Evolutionary conservation across 2,888 invertebrate species (phyloP).

Genomic region (Actias luna): DNA sequence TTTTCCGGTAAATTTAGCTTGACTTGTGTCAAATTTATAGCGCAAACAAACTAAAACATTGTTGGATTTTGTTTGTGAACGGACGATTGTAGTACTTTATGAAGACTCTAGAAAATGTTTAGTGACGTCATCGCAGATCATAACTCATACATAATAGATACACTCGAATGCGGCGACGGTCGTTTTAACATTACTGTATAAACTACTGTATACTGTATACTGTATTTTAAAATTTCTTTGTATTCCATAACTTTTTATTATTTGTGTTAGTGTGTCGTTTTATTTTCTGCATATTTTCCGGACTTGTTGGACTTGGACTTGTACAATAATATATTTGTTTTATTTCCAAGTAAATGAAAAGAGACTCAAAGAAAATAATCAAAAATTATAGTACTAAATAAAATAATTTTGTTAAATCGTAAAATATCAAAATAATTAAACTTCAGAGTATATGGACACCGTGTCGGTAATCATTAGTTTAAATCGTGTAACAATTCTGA

Average conservation of each 20-base stretch:
- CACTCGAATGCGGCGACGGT: not conserved
- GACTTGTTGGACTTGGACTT: not conserved
- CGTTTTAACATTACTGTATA: not conserved
- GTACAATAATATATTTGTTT: too few relatives aligned
- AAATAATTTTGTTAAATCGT: too few relatives aligned
- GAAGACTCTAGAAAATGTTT: not conserved
- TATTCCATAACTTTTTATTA: not conserved
- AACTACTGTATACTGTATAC: too few relatives aligned
- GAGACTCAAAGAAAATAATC: too few relatives aligned
- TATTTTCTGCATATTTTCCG: not conserved
- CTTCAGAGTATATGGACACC: too few relatives aligned
- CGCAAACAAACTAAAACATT: not conserved
- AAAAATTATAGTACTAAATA: too few relatives aligned
- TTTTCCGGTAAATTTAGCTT: conserved; percentile 4
- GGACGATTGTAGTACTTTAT: not conserved
- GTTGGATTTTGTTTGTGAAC: not conserved
- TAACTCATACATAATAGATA: not conserved
- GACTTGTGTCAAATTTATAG: conserved; percentile 9
- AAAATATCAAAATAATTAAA: too few relatives aligned
- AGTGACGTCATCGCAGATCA: not conserved
- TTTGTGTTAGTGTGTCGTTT: not conserved
- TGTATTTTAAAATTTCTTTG: conserved; percentile 1
- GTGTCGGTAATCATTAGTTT: too few relatives aligned
- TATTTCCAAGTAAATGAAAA: too few relatives aligned
- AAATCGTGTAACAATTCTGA: too few relatives aligned